Evolutionary conservation across 1,140 invertebrate species (phyloP).

Genomic region (Ips typographus): DNA sequence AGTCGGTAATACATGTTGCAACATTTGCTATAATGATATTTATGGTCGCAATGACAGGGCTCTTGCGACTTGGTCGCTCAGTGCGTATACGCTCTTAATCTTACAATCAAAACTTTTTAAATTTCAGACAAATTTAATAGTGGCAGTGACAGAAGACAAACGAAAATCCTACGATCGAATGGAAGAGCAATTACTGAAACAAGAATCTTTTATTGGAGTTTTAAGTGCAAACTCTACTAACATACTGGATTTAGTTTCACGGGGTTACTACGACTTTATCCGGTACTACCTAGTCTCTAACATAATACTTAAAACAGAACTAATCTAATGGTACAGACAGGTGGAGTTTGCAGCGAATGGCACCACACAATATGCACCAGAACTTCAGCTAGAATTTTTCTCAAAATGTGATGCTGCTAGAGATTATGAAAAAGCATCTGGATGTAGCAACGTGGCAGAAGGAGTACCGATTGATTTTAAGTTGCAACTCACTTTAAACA

Average conservation of each 20-base stretch:
- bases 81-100: background rate
- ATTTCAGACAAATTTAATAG: slow-evolving; percentile 61
- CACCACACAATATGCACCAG: slow-evolving; percentile 42
- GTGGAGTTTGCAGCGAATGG: slow-evolving; percentile 59
- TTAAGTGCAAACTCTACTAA: slow-evolving; percentile 62
- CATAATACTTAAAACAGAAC: slow-evolving; percentile 50
- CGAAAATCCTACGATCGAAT: slow-evolving; percentile 58
- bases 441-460: slow-evolving; percentile 58
- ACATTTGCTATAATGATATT: no score
- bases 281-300: slow-evolving; percentile 9
- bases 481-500: slow-evolving; percentile 58
- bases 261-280: slow-evolving; percentile 25
- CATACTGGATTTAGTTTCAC: slow-evolving; percentile 61
- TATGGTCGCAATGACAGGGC: no score
- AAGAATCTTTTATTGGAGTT: slow-evolving; percentile 60
- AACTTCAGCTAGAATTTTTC: slow-evolving; percentile 58
- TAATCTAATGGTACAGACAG: slow-evolving; percentile 50
- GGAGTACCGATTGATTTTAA: slow-evolving; percentile 61
- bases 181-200: slow-evolving; percentile 54
- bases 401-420: slow-evolving; percentile 58
- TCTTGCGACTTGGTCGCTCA: no score
- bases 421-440: slow-evolving; percentile 52
- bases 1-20: no score
- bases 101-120: background rate
- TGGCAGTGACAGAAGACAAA: slow-evolving; percentile 57